Evolutionary conservation across 2,113 vertebrate genomes (phyloP), one percentile per base, ranked within the genome.

Genomic region (Silurus glanis): DNA sequence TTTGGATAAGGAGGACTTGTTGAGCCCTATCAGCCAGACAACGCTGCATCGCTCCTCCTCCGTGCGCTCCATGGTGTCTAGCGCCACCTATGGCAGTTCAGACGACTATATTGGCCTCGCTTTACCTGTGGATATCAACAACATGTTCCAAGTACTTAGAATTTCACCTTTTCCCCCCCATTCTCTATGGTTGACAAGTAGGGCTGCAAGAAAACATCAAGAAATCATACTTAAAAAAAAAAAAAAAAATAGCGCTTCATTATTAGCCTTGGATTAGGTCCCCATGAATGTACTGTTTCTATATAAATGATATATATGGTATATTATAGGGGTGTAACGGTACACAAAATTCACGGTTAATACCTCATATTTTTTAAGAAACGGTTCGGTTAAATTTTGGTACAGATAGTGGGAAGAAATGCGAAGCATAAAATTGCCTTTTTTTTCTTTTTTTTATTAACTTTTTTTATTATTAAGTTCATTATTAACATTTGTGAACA

Each of bases 11-110:
- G 98, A 99, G 94, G 98, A 99, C 80, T 95, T 99, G 37, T 94
- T 99, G 90, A 99, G 97, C 90, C 98, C 98, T 84, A 99, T 99
- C 93, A 99, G 97, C 94, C 97, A 99, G 92, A 99, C 95, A 86
- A 97, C 97, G 5, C 94, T 99, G 82, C 98, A 99, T 28, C 97
- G 98, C 85, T 99, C 98, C 84, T 99, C 98, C 2, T 99, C 98
- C 2, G 97, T 98, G 88, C 97, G 97, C 84, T 99, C 98, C 28
- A 98, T 99, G 98, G 97, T 99, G 64, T 98, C 98, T 80, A 98
- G 96, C 17, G 97, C 96, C 88, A 95, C 97, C 0, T 98, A 93
- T 19, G 97, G 98, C 64, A 96, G 97, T 88, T 97, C 94, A 0
- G 98, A 99, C 53, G 98, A 99, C 93, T 99, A 98, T 85, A 96